Evolutionary conservation across 2,113 vertebrate genomes (phyloP).

Genomic region (western clawed frog (Xenopus tropicalis)): UCB_Xtro_10.0 CM004443.2:176663501-176664000

Average conservation of each 20-base stretch:
- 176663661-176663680: constrained; percentile 84
- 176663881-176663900: constrained; percentile 78
- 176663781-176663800: constrained; percentile 75
- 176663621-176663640: constrained; percentile 70
- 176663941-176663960: constrained; percentile 95
- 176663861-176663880: constrained; percentile 67
- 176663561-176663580: constrained; percentile 75
- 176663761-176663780: constrained; percentile 78
- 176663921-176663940: constrained; percentile 89
- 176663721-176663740: constrained; percentile 87
- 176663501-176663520: constrained; percentile 80
- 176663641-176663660: constrained; percentile 77
- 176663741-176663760: constrained; percentile 88
- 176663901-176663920: constrained; percentile 98
- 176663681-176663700: constrained; percentile 74
- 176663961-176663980: constrained; percentile 90
- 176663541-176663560: constrained; percentile 63
- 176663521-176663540: constrained; percentile 78
- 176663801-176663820: constrained; percentile 72
- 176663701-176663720: constrained; percentile 62
- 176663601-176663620: constrained; percentile 81
- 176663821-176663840: constrained; percentile 69
- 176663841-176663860: constrained; percentile 70
- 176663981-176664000: constrained; percentile 87
- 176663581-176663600: constrained; percentile 75